Percentiles rank a stretch among this genome's conserved stretches.
These are phyloP conservation scores for Pogonomyrmex barbatus DNA, from an alignment of 1,140 invertebrate genomes.

Conservation along the genomic window DNA sequence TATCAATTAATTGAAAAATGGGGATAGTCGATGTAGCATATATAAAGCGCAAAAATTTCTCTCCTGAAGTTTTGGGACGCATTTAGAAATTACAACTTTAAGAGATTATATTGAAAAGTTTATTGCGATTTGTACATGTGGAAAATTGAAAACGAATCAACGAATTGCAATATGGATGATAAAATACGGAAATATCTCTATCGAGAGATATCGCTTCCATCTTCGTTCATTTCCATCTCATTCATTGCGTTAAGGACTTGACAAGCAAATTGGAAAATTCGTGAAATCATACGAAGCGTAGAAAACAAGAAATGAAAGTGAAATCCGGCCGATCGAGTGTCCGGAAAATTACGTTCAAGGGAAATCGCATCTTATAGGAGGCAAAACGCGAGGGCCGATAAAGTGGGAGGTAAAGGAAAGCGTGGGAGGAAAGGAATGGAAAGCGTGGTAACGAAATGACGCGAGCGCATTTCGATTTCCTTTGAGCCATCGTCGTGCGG, in stretches of 20 bases:
- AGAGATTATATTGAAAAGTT: background rate
- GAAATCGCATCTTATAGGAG: slow-evolving; percentile 58
- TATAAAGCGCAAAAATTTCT: background rate
- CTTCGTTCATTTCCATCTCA: background rate
- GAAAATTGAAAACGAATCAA: background rate
- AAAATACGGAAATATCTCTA: background rate
- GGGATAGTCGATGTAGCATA: no score
- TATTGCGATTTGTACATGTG: background rate
- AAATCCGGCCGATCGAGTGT: slow-evolving; percentile 70
- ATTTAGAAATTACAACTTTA: background rate
- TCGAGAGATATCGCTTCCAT: background rate
- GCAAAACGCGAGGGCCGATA: slow-evolving; percentile 8
- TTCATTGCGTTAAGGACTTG: background rate
- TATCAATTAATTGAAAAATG: background rate
- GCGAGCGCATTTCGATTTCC: slow-evolving; percentile 73
- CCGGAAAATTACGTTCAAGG: slow-evolving; percentile 72
- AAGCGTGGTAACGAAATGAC: slow-evolving; percentile 71
- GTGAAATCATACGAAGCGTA: slow-evolving; percentile 55
- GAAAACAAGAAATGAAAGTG: slow-evolving; percentile 74
- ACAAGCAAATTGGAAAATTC: slow-evolving; percentile 44
- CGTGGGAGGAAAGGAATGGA: background rate
- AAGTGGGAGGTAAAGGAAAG: background rate
- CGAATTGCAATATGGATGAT: background rate
- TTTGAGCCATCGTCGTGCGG: slow-evolving; percentile 46
- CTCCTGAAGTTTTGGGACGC: background rate